phyloP scores from a whole-genome alignment of 2,113 vertebrate species.

The Scomber scombrus region DNA sequence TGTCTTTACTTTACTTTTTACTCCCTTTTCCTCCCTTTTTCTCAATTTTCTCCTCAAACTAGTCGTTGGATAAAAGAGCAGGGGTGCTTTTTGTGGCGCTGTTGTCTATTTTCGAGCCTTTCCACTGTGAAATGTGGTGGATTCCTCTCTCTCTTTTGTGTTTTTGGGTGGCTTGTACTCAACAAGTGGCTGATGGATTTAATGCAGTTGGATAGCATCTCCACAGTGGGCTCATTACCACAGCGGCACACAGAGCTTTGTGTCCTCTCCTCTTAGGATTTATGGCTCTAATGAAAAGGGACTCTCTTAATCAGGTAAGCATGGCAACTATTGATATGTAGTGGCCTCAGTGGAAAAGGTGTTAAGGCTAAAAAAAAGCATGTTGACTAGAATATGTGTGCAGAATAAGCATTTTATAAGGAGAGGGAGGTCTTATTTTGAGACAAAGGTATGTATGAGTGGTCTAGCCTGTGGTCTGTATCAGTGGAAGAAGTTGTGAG shows the following conservation, averaged over 20 bases:
- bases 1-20: constrained; percentile 44
- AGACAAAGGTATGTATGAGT: constrained; percentile 21
- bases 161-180: constrained; percentile 60
- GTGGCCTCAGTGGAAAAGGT: neutral
- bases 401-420: neutral
- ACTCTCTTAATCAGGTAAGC: constrained; percentile 70
- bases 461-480: constrained; percentile 21
- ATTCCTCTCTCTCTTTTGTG: constrained; percentile 36
- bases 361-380: constrained; percentile 31
- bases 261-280: constrained; percentile 60
- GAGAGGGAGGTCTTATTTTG: neutral
- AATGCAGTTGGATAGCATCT: constrained; percentile 71
- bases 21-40: constrained; percentile 14
- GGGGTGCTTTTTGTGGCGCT: constrained; percentile 11
- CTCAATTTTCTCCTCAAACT: constrained; percentile 27
- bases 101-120: constrained; percentile 47
- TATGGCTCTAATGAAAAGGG: constrained; percentile 66
- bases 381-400: neutral
- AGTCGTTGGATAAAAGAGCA: constrained; percentile 24
- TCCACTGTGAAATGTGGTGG: constrained; percentile 36
- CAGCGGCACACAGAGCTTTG: constrained; percentile 57
- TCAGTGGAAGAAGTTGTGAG: constrained; percentile 19
- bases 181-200: constrained; percentile 83
- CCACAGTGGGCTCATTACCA: constrained; percentile 66
- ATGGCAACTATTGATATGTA: constrained; percentile 38